Percentiles rank a stretch among this genome's conserved stretches.
Conservation (phyloP, 2,888 invertebrate species). For the Mylabris sibirica region DNA sequence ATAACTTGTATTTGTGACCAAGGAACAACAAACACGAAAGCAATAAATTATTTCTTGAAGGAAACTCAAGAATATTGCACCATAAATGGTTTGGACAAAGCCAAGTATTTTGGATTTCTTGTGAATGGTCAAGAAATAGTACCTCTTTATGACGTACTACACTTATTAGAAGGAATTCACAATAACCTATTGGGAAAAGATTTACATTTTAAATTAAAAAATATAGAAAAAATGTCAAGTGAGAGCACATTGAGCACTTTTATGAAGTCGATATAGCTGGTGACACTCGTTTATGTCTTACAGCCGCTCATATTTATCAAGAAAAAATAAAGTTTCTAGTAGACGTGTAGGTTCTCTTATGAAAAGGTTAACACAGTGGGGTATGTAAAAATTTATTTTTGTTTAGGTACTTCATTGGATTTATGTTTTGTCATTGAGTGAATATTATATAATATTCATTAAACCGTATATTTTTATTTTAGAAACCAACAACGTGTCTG, state of each 20-base stretch:
- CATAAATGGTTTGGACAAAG: no score
- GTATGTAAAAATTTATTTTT: no score
- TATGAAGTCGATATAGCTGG: slow-evolving; percentile 31
- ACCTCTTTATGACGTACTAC: slow-evolving; percentile 31
- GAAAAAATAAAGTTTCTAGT: slow-evolving; percentile 38
- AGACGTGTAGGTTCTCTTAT: slow-evolving; percentile 34
- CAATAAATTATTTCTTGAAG: no score
- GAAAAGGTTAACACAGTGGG: slow-evolving; percentile 32
- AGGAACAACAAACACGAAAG: no score
- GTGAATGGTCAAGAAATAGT: slow-evolving; percentile 9
- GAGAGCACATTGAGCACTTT: slow-evolving; percentile 33
- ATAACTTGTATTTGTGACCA: no score
- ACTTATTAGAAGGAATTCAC: slow-evolving; percentile 36
- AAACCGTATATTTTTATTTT: not conserved
- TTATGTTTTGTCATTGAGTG: no score
- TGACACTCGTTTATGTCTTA: slow-evolving; percentile 30
- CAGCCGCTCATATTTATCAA: slow-evolving; percentile 31
- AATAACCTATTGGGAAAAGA: slow-evolving; percentile 35
- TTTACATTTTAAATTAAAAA: slow-evolving; percentile 24
- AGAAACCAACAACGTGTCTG: not conserved
- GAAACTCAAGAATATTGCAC: no score
- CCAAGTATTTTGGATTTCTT: no score
- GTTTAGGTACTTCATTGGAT: no score
- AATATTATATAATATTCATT: no score
- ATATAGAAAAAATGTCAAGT: slow-evolving; percentile 26